Base-by-base conservation (phyloP, 2,797 vertebrate species). In the Coendou prehensilis region DNA sequence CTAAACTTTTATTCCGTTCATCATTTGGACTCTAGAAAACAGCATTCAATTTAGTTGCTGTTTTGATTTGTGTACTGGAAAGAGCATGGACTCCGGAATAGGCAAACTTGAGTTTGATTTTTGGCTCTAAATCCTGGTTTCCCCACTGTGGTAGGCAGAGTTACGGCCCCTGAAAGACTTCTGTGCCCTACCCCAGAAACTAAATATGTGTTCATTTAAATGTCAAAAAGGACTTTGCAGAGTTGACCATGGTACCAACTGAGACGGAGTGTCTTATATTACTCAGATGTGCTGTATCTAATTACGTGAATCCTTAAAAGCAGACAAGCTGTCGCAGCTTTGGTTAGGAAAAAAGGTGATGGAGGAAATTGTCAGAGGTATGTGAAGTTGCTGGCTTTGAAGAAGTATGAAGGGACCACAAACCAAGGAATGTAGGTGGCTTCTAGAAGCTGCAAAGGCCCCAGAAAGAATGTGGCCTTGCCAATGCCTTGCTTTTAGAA, bases 1-100 rank as follows among this genome's bases (percentile, higher is more conserved):
- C 37, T 37, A 41, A 80, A 84, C 45, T 91, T 78, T 33, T 0
- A 22, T 47, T 54, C 37, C 57, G 9, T 86, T 86, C 63, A 57
- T 45, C 17, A 82, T 86, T 94, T 78, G 28, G 45, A 41, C 80
- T 84, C 52, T 54, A 95, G 84, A 91, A 80, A 67, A 82, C 5
- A 47, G n/a, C 57, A 69, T 80, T 71, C 37, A 81, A 0, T 45
- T 50, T 37, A 30, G 61, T 28, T 80, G 33, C n/a, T 54, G 18
- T 87, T 93, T 89, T 82, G 67, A 89, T 33, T 54, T 84, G 33
- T 57, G 4, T 67, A 5, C 23, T 52, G 22, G 47, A 71, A 45
- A 75, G 33, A 82, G 26, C 17, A 0, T 78, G 30, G 26, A 45
- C 75, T 75, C 33, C 61, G 67, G 59, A 94, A 22, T 94, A 61